Percentiles rank a stretch among this genome's conserved stretches.
Evolutionary conservation across 2,888 invertebrate species (phyloP).

Genomic region (Xanthia icteritia): DNA sequence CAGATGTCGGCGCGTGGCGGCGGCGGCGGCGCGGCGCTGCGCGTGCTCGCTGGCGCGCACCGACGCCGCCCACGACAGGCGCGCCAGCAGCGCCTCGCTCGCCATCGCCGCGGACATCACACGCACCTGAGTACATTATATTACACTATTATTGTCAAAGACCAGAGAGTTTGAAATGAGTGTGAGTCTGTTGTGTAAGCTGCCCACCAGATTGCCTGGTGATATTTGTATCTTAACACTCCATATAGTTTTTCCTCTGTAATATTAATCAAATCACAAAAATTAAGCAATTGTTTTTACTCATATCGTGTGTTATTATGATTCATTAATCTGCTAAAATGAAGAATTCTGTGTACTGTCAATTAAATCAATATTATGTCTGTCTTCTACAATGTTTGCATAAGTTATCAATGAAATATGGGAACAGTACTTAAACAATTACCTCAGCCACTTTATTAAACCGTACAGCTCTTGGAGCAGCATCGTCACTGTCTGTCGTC

Average conservation of each 20-base stretch:
- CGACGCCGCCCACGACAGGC: slow-evolving; percentile 98
- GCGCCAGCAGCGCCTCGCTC: slow-evolving; percentile 97
- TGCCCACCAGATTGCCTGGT: neutral
- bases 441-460: slow-evolving; percentile 97
- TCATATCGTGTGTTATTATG: neutral
- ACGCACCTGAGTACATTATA: slow-evolving; percentile 90
- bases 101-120: slow-evolving; percentile 97
- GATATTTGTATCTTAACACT: neutral
- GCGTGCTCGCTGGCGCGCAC: slow-evolving; percentile 95
- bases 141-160: neutral
- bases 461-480: slow-evolving; percentile 94
- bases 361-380: neutral
- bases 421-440: slow-evolving; percentile 15
- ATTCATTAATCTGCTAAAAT: neutral
- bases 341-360: neutral
- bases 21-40: slow-evolving; percentile 93
- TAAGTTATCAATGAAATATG: neutral
- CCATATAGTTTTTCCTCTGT: neutral
- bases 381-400: neutral
- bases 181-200: neutral
- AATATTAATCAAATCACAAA: neutral
- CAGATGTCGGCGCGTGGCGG: slow-evolving; percentile 93
- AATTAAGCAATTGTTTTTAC: neutral
- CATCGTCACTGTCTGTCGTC: slow-evolving; percentile 94
- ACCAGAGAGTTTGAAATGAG: neutral